Evolutionary conservation across 2,888 invertebrate species (phyloP), one percentile per base, ranked within the genome.

Genomic region (Campoplex nolae): DNA sequence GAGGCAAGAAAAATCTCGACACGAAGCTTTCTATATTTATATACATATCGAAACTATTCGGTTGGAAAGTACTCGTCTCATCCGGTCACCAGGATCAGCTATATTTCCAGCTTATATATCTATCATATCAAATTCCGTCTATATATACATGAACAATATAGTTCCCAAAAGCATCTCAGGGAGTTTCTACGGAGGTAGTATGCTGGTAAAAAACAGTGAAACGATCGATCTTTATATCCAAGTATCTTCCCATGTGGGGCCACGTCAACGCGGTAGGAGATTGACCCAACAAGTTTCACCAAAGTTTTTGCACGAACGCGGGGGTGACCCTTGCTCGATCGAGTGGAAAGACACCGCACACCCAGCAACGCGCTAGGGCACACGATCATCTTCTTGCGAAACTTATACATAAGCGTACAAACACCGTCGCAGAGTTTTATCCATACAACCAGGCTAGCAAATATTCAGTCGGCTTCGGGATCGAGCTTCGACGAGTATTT

Each of bases 381-480:
- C 78, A 51, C 71, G 79, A 87, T 87, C 71, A 87, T 87, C 87
- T 82, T 71, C 54, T 48, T 78, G 75, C 71, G 71, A 79, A 71
- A 82, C 80, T 77, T 77, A 79, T 70, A 76, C 68, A 81, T 51
- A 74, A 54, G 74, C 35, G 75, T 18, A 74, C 67, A 45, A 51
- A 65, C 51, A 67, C 48, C 23, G 16, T 71, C 54, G 70, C 16
- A 73, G n/a, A 58, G 16, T 58, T 13, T 48, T 42, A 51, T 23
- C 45, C 45, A 18, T 70, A 83, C 68, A 75, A 23, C 0, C 54
- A 74, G 18, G 70, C 88, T 88, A 87, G 88, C 88, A 91, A 92
- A 91, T 91, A 91, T 91, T 91, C 92, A 88, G 87, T 77, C 79
- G 78, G 54, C 82, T 79, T 78, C 65, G 65, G 78, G 82, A 78